Percentiles rank a stretch among this genome's conserved stretches.
These are phyloP conservation scores for Acleris cristana DNA, from an alignment of 2,888 invertebrate species.

Conservation along the genomic window DNA sequence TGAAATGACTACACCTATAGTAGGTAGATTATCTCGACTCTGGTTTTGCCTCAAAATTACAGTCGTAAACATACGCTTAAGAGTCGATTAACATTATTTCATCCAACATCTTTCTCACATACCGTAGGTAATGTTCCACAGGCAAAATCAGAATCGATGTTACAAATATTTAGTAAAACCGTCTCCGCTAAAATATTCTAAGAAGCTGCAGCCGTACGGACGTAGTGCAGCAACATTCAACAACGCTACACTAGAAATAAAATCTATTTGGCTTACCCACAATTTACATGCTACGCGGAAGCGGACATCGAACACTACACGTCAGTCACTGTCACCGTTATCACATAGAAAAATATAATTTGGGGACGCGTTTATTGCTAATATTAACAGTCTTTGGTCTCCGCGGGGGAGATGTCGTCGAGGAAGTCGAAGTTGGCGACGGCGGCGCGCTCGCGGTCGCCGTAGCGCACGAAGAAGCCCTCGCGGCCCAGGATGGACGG, in stretches of 20 bases:
- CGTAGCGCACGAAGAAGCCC: slow-evolving; percentile 91
- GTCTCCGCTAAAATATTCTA: slow-evolving; percentile 42
- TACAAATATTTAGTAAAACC: slow-evolving; percentile 34
- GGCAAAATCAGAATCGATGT: slow-evolving; percentile 32
- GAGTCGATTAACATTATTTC: background rate
- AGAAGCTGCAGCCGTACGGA: slow-evolving; percentile 78
- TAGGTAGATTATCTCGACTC: slow-evolving; percentile 53
- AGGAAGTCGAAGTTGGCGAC: slow-evolving; percentile 92
- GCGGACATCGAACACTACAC: slow-evolving; percentile 50
- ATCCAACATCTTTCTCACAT: background rate
- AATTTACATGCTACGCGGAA: slow-evolving; percentile 58
- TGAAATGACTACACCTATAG: slow-evolving; percentile 62
- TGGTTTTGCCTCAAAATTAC: slow-evolving; percentile 29
- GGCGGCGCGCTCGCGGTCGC: slow-evolving; percentile 90
- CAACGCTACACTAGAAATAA: slow-evolving; percentile 62
- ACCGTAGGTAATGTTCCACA: background rate
- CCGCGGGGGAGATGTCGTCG: slow-evolving; percentile 85
- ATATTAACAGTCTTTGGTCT: slow-evolving; percentile 75
- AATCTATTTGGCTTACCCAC: slow-evolving; percentile 66
- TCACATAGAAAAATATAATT: slow-evolving; percentile 75
- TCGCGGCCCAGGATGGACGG: slow-evolving; percentile 90
- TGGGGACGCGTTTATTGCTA: slow-evolving; percentile 69
- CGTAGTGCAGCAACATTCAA: slow-evolving; percentile 56
- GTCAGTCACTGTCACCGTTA: slow-evolving; percentile 42
- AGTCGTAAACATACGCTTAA: no score